A percentile compares a stretch with the other conserved stretches of the same genome.
Conservation (phyloP, 1,140 invertebrate genomes). For the Euglossa dilemma region DNA sequence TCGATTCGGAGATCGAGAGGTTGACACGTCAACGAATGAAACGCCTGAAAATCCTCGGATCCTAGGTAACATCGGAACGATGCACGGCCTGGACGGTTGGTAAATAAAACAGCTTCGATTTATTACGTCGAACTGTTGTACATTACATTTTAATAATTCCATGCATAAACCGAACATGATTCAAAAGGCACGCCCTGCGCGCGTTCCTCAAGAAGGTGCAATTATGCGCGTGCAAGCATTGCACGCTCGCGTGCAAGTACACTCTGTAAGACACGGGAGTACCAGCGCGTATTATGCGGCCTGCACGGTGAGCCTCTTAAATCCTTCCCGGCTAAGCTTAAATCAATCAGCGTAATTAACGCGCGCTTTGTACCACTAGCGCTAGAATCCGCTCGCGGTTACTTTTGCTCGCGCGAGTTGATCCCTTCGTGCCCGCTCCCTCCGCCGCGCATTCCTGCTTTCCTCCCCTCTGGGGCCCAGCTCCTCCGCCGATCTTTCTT, state of each 20-base stretch:
- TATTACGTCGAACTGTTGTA: conserved; percentile 34
- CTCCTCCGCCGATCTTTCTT: background rate
- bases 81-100: background rate
- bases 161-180: conserved; percentile 26
- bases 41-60: background rate
- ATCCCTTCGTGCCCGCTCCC: background rate
- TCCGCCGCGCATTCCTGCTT: background rate
- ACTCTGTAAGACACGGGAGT: conserved; percentile 31
- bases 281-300: conserved; percentile 24
- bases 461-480: background rate
- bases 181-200: conserved; percentile 41
- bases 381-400: conserved; percentile 67
- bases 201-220: conserved; percentile 31
- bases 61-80: background rate
- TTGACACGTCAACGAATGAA: too few species aligned
- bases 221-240: conserved; percentile 21
- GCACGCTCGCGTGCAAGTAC: conserved; percentile 42
- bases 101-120: conserved; percentile 21
- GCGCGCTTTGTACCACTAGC: conserved; percentile 74
- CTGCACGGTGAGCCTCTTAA: conserved; percentile 69
- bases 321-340: conserved; percentile 70
- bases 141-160: conserved; percentile 48
- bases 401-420: background rate
- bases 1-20: too few species aligned
- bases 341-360: conserved; percentile 81